Evolutionary conservation across 2,797 vertebrate species (phyloP).

Genomic region (Cirrhinus mrigala): DNA sequence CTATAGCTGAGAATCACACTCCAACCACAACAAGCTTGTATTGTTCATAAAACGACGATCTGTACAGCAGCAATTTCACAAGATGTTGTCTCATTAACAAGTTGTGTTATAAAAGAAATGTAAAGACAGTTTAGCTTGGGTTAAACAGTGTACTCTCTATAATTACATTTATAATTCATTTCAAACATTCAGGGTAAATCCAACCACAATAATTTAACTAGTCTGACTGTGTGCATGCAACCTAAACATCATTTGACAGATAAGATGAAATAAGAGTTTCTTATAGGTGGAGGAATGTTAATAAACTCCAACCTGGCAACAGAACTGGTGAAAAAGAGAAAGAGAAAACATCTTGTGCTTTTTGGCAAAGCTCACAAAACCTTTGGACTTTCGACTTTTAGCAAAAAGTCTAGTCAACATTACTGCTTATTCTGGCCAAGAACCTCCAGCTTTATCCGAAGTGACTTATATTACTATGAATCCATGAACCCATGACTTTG

Average conservation of each 20-base stretch:
- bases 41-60: neutral
- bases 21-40: slow-evolving; percentile 37
- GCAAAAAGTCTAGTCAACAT: neutral
- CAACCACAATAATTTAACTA: neutral
- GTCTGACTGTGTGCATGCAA: neutral
- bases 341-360: neutral
- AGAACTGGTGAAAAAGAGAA: neutral
- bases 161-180: neutral
- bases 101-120: slow-evolving; percentile 22
- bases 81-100: slow-evolving; percentile 43
- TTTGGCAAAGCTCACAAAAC: neutral
- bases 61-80: slow-evolving; percentile 8
- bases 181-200: neutral
- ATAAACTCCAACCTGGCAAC: neutral
- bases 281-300: neutral
- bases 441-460: neutral
- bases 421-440: neutral
- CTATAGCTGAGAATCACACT: slow-evolving; percentile 29
- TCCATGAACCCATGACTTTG: neutral
- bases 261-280: neutral
- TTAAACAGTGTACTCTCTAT: slow-evolving; percentile 4
- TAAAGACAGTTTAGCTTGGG: neutral
- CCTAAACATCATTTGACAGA: neutral
- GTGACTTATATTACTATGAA: neutral
- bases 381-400: neutral